Evolutionary conservation across 2,888 invertebrate species (phyloP).

Genomic region (Napeogenes inachia): DNA sequence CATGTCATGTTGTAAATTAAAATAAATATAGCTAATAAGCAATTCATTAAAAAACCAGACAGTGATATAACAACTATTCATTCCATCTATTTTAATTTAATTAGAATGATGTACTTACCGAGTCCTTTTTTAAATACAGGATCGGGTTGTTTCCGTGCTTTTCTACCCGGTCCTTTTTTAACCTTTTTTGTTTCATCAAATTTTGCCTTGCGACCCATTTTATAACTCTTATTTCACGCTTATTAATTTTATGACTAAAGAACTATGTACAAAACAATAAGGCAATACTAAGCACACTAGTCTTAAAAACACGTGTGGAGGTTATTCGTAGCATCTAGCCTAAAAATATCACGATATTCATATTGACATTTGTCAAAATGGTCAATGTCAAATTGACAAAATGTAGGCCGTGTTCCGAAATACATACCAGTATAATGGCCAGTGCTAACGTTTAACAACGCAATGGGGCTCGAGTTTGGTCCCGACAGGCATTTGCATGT

Average conservation of each 20-base stretch:
- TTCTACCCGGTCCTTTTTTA: constrained; percentile 91
- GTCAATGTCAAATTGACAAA: neutral
- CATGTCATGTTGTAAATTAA: too few relatives aligned
- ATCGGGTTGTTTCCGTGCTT: constrained; percentile 90
- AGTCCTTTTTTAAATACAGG: constrained; percentile 82
- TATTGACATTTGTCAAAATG: neutral
- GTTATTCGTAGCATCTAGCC: neutral
- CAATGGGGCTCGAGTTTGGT: too few relatives aligned
- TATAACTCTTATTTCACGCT: neutral
- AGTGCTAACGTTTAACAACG: too few relatives aligned
- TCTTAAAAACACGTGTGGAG: constrained; percentile 1
- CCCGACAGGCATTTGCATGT: too few relatives aligned
- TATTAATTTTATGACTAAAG: neutral
- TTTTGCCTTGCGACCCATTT: constrained; percentile 92
- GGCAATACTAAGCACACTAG: neutral
- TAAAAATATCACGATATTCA: neutral
- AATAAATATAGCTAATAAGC: too few relatives aligned
- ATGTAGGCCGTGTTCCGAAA: too few relatives aligned
- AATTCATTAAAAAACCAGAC: too few relatives aligned
- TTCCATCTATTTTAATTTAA: neutral
- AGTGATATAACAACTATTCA: too few relatives aligned
- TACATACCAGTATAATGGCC: too few relatives aligned
- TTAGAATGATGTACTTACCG: constrained; percentile 45
- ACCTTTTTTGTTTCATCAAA: constrained; percentile 82
- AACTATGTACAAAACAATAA: neutral